Percentiles rank a stretch among this genome's conserved stretches.
phyloP scores from a whole-genome alignment of 2,113 vertebrate genomes.

The Orientallactaga bullata region DNA sequence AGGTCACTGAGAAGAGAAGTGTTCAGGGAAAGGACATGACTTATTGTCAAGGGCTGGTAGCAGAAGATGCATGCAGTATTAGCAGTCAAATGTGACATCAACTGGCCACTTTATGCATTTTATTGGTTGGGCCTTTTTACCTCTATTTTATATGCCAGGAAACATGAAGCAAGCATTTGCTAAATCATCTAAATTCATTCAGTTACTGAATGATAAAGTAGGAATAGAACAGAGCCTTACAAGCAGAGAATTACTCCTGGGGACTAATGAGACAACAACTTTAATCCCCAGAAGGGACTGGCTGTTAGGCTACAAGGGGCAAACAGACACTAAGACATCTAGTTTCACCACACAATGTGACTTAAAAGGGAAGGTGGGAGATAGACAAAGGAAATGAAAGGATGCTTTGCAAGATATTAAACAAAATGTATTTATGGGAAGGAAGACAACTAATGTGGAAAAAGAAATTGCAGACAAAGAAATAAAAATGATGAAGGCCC shows the following conservation, averaged over 20 bases:
- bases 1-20: background rate
- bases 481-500: background rate
- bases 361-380: background rate
- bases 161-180: background rate
- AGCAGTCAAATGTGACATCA: background rate
- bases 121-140: background rate
- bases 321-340: background rate
- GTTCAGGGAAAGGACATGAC: background rate
- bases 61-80: background rate
- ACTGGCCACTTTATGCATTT: background rate
- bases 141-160: background rate
- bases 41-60: background rate
- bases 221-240: background rate
- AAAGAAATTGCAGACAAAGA: background rate
- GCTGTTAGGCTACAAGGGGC: background rate
- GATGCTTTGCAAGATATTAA: background rate
- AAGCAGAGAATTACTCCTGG: background rate
- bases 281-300: background rate
- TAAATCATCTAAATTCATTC: background rate
- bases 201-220: background rate
- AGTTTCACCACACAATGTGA: background rate
- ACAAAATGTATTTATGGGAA: background rate
- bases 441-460: background rate
- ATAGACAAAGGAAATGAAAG: background rate
- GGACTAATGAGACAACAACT: background rate